Evolutionary conservation across 2,888 invertebrate genomes (phyloP), one percentile per base, ranked within the genome.

Genomic region (Clusia tigrina): DNA sequence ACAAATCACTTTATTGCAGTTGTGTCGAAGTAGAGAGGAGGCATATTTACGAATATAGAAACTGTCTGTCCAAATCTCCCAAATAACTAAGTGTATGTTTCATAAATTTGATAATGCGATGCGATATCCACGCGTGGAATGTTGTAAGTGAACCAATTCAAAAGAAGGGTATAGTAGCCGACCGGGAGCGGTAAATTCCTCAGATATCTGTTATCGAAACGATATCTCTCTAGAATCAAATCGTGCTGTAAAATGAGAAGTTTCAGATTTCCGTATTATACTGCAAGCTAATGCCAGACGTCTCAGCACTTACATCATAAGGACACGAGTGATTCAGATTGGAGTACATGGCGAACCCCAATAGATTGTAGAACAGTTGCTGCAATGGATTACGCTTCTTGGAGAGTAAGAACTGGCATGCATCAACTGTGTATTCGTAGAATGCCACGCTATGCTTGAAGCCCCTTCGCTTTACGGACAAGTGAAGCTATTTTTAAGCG

Each of bases 281-380:
- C 42, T 42, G 9, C n/a, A 42, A n/a, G n/a, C 3, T 10, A 6
- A 15, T n/a, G n/a, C 9, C 42, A 15, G 42, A 6, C 42, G 10
- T 42, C 3, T 42, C n/a, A 42, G n/a, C 9, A 57, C 70, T 65
- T 18, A 71, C 70, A 56, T 69, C 1, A 42, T 46, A 71, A 2
- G 71, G 71, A 57, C 71, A 71, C 2, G 65, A 58, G 17, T 71
- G 69, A 53, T 71, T 71, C 0, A 71, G 1, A 22, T 71, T 71
- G 37, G 66, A 58, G 20, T 54, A 60, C 3, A 1, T 2, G 0
- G 2, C 32, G 10, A 71, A 1, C 0, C 22, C 58, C 0, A 70
- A n/a, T 5, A 63, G 37, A 1, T 48, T 37, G 38, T 59, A 70
- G 0, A 69, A 0, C 1, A 63, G 54, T 23, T 54, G 25, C 5